Conservation (phyloP, 2,797 vertebrate species). For the Prunella strophiata region DNA sequence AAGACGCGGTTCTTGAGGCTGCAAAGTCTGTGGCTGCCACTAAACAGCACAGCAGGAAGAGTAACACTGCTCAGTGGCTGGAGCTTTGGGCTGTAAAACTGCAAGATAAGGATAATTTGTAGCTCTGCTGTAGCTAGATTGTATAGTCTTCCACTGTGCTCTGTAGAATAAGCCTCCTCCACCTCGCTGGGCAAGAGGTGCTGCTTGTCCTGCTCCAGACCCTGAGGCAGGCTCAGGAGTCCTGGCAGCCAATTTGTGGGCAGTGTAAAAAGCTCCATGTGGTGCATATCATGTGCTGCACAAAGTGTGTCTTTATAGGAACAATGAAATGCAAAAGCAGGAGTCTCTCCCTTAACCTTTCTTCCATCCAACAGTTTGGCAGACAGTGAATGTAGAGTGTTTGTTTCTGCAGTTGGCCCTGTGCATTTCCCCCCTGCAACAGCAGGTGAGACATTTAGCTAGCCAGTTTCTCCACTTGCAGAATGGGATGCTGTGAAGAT, state of each 20-base stretch:
- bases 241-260: neutral
- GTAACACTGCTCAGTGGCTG: fast-evolving
- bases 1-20: neutral
- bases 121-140: neutral
- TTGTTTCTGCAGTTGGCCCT: neutral
- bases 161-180: neutral
- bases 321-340: neutral
- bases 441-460: fast-evolving
- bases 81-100: neutral
- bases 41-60: neutral
- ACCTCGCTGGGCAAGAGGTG: neutral
- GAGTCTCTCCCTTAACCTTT: neutral
- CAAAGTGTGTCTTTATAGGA: neutral
- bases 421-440: neutral
- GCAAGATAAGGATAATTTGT: neutral
- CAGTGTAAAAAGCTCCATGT: neutral
- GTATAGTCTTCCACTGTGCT: neutral
- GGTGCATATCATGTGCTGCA: fast-evolving
- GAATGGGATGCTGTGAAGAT: neutral
- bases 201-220: neutral
- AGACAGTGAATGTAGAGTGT: neutral
- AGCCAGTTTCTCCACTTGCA: neutral
- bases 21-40: neutral
- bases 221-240: neutral
- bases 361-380: neutral